Evolutionary conservation across 1,140 invertebrate species (phyloP).

Genomic region (Asobara japonica): DNA sequence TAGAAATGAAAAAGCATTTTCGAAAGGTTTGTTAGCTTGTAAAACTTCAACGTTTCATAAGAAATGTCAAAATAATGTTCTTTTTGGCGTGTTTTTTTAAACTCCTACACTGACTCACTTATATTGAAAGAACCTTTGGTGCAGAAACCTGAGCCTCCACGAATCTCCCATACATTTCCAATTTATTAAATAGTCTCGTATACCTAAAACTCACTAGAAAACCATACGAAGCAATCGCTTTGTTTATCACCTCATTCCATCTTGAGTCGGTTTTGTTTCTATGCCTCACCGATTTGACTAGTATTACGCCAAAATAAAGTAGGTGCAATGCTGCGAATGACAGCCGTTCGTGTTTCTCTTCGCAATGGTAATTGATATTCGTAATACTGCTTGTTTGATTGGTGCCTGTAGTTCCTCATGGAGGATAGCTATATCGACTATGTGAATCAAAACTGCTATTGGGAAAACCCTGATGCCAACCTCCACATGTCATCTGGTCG

Average conservation of each 20-base stretch:
- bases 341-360: slow-evolving; percentile 60
- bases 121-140: slow-evolving; percentile 47
- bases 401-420: slow-evolving; percentile 63
- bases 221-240: not conserved
- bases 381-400: slow-evolving; percentile 54
- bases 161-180: slow-evolving; percentile 37
- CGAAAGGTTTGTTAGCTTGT: too few species aligned
- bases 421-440: slow-evolving; percentile 77
- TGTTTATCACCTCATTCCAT: slow-evolving; percentile 26
- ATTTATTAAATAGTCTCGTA: slow-evolving; percentile 52
- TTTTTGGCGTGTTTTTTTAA: too few species aligned
- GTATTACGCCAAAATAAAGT: slow-evolving; percentile 59
- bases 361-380: slow-evolving; percentile 49
- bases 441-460: slow-evolving; percentile 74
- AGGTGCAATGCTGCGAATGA: slow-evolving; percentile 56
- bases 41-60: too few species aligned
- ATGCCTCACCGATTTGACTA: slow-evolving; percentile 3
- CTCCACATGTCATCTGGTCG: slow-evolving; percentile 46
- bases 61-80: too few species aligned
- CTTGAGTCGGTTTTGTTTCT: too few species aligned
- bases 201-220: slow-evolving; percentile 12
- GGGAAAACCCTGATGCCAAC: slow-evolving; percentile 58
- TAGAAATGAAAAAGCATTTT: too few species aligned
- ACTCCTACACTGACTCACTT: not conserved
- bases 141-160: slow-evolving; percentile 53